phyloP scores from a whole-genome alignment of 2,797 vertebrate genomes.

The Cyclopterus lumpus region DNA sequence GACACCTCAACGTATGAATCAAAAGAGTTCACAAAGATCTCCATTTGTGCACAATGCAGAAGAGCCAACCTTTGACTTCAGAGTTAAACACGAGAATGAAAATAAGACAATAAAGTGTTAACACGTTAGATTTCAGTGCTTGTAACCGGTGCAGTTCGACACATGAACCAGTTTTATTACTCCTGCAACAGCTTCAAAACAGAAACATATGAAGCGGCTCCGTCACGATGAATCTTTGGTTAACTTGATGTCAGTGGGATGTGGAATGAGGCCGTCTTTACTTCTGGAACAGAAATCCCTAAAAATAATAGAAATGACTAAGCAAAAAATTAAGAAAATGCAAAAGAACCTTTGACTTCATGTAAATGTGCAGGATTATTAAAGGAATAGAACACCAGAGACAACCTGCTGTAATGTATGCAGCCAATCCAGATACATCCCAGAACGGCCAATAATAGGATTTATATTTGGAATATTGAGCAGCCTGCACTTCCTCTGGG shows the following conservation, averaged over 20 bases:
- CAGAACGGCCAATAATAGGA: constrained; percentile 43
- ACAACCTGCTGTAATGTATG: constrained; percentile 23
- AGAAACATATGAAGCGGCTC: background rate
- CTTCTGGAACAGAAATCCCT: background rate
- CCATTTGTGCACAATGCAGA: constrained; percentile 37
- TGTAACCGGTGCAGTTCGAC: background rate
- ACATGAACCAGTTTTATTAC: no score
- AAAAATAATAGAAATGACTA: no score
- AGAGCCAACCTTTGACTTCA: background rate
- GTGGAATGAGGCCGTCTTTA: background rate
- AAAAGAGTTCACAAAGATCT: constrained; percentile 31
- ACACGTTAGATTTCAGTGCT: background rate
- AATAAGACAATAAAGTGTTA: background rate
- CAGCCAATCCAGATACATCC: constrained; percentile 39
- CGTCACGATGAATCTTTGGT: background rate
- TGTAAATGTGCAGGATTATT: background rate
- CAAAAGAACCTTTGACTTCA: background rate
- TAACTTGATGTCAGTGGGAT: background rate
- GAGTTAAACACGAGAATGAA: background rate
- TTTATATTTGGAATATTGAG: constrained; percentile 55
- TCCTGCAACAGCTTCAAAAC: background rate
- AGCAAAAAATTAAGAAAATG: background rate
- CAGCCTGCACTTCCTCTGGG: constrained; percentile 34
- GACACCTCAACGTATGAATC: constrained; percentile 47
- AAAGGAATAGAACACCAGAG: background rate